These are phyloP conservation scores for Spodoptera littoralis DNA, from an alignment of 2,888 invertebrate species.

Conservation along the genomic window DNA sequence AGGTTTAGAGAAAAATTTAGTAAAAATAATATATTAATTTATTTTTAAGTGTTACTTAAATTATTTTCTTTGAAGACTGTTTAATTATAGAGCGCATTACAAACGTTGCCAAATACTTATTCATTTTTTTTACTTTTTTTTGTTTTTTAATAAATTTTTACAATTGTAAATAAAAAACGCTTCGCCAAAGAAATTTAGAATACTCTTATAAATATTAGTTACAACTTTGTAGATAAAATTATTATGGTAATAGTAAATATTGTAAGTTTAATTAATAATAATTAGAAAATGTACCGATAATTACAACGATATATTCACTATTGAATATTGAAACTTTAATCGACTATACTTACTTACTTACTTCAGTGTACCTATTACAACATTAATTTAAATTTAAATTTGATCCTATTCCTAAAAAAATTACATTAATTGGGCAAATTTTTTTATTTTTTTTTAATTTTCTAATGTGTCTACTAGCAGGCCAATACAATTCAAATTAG, in stretches of 20 bases:
- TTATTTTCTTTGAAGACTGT: conserved; percentile 52
- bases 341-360: no score
- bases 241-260: conserved; percentile 39
- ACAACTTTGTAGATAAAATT: conserved; percentile 56
- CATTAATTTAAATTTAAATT: no score
- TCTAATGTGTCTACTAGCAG: no score
- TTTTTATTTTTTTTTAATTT: no score
- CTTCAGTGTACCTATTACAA: no score
- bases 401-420: no score
- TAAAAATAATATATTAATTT: conserved; percentile 47
- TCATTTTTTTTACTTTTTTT: conserved; percentile 14
- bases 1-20: conserved; percentile 42
- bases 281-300: conserved; percentile 48
- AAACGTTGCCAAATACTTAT: conserved; percentile 48
- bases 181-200: conserved; percentile 81
- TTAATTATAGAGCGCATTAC: conserved; percentile 50
- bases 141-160: conserved; percentile 46
- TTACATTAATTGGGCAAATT: no score
- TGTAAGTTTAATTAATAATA: conserved; percentile 31
- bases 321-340: no score
- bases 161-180: conserved; percentile 75
- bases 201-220: conserved; percentile 70
- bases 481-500: no score
- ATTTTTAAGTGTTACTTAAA: conserved; percentile 17
- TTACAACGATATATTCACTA: conserved; percentile 15